Evolutionary conservation across 1,140 invertebrate genomes (phyloP), one percentile per base, ranked within the genome.

Genomic region (Caenorhabditis latens): DNA sequence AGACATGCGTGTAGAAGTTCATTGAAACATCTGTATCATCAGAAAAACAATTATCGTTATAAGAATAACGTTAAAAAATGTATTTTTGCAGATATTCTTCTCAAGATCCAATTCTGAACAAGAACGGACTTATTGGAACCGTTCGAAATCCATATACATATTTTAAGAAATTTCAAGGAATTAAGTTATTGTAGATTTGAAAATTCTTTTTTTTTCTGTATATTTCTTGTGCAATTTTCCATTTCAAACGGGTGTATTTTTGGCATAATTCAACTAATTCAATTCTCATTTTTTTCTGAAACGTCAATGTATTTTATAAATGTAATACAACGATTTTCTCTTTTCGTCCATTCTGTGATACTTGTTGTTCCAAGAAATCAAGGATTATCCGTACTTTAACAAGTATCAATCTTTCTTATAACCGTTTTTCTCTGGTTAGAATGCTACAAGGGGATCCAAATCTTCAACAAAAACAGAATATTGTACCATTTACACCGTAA

Each of bases 71-170:
- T 32, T 2, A 1, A 32, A n/a, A 32, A 32, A 32, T 32, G 32
- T 32, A 32, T 32, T 32, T 32, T 32, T 32, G 32, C 32, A 32
- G 67, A 85, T 88, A 88, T 61, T 71, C 53, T 16, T 19, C 61
- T n/a, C 21, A 48, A 13, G 79, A 83, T 50, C 21, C 82, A 57
- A 57, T 89, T 65, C n/a, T 87, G 40, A 90, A 89, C 43, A 67
- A 89, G 48, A 83, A 83, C 57, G 89, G 89, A 24, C 79, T 90
- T 4, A 16, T 90, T 19, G 89, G 83, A n/a, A 58, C 82, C 24
- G 83, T 86, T n/a, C 42, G 84, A 21, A 90, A 65, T 61, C 89
- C 89, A 19, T 90, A 89, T 53, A 84, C 89, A 24, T 89, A 89
- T 83, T 89, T 83, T 48, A 83, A 55, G 11, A 88, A 89, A 19